Percentiles rank a stretch among this genome's conserved stretches.
phyloP scores from a whole-genome alignment of 2,888 invertebrate genomes.

The Ichneumoninae sp. region DNA sequence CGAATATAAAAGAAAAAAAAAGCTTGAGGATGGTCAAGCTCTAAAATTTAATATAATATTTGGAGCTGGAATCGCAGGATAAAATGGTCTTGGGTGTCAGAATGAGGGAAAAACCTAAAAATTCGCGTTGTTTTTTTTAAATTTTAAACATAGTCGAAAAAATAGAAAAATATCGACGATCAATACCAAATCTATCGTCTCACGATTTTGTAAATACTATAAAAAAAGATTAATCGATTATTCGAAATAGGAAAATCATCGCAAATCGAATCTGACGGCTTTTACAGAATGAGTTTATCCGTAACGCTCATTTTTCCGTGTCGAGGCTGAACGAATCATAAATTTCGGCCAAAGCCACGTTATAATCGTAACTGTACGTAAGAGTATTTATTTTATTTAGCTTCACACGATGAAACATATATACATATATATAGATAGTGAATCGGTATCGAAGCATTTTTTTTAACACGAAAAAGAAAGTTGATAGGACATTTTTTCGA shows the following conservation, averaged over 20 bases:
- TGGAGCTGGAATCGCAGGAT: not conserved
- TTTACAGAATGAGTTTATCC: conserved; percentile 23
- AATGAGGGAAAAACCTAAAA: not conserved
- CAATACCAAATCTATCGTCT: conserved; percentile 52
- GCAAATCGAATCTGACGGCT: conserved; percentile 4
- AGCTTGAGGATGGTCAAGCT: not conserved
- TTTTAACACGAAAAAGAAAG: not conserved
- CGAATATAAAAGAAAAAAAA: not conserved
- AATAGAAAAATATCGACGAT: conserved; percentile 42
- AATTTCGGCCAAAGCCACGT: not conserved
- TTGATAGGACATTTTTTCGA: not conserved
- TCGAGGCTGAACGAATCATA: conserved; percentile 17
- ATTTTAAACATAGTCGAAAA: conserved; percentile 9
- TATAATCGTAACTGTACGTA: conserved; percentile 37
- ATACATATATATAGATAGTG: conserved; percentile 20
- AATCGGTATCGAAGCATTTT: conserved; percentile 12
- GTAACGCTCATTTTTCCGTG: conserved; percentile 29
- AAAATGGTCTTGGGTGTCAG: not conserved
- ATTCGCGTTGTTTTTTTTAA: conserved; percentile 6
- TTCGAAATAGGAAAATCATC: conserved; percentile 1
- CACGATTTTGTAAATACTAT: conserved; percentile 52
- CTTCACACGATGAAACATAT: conserved; percentile 43
- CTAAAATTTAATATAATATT: not conserved
- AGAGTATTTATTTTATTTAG: conserved; percentile 63
- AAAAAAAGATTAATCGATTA: conserved; percentile 1